A percentile compares a stretch with the other conserved stretches of the same genome.
Conservation (phyloP, 2,113 vertebrate genomes). For the Clinocottus analis region DNA sequence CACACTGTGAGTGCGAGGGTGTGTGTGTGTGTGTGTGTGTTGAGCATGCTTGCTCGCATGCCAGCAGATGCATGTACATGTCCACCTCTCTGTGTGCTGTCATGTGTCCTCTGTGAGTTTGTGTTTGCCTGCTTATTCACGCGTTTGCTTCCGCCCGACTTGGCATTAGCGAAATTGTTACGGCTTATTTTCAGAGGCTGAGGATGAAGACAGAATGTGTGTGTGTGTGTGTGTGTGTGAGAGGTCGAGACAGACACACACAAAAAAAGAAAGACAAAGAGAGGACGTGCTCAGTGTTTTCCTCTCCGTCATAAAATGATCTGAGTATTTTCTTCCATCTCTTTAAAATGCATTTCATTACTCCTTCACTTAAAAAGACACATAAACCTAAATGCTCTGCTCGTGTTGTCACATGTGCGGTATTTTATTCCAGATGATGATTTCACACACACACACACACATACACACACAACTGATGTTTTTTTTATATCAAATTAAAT, state of each 20-base stretch:
- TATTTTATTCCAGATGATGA: neutral
- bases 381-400: neutral
- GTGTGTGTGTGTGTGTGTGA: neutral
- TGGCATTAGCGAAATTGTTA: slow-evolving; percentile 50
- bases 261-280: neutral
- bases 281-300: slow-evolving; percentile 13
- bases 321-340: slow-evolving; percentile 22
- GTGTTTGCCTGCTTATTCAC: slow-evolving; percentile 75
- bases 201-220: slow-evolving; percentile 8
- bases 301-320: slow-evolving; percentile 30
- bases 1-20: slow-evolving; percentile 54
- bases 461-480: neutral
- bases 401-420: neutral
- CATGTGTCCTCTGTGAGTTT: slow-evolving; percentile 62
- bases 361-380: neutral
- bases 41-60: slow-evolving; percentile 37
- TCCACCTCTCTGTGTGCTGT: slow-evolving; percentile 56
- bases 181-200: slow-evolving; percentile 49
- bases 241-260: neutral
- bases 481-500: neutral
- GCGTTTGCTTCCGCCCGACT: slow-evolving; percentile 64
- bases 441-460: neutral
- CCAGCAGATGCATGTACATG: slow-evolving; percentile 35
- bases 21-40: slow-evolving; percentile 33
- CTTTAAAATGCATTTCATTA: slow-evolving; percentile 32